A percentile compares a stretch with the other conserved stretches of the same genome.
These are phyloP conservation scores for Solea senegalensis DNA, from an alignment of 2,113 vertebrate species.

Conservation along the genomic window DNA sequence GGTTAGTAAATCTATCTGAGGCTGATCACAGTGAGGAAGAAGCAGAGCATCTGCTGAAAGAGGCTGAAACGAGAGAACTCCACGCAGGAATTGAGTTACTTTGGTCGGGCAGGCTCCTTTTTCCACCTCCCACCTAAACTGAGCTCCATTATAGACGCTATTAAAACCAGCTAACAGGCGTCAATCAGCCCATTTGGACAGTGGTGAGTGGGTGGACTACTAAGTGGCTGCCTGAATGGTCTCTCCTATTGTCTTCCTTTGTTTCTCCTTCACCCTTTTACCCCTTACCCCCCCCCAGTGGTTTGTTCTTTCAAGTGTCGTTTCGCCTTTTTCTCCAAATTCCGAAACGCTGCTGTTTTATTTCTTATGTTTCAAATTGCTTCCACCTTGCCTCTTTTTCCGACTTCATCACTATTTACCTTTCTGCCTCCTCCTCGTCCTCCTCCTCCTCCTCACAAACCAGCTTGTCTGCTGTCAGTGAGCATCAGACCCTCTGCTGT, in stretches of 20 bases:
- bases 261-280: constrained; percentile 46
- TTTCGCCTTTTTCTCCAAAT: constrained; percentile 4
- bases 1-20: constrained; percentile 48
- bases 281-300: background rate
- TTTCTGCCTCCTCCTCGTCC: constrained; percentile 22
- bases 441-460: constrained; percentile 21
- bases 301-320: too few relatives aligned
- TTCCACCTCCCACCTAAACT: constrained; percentile 49
- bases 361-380: constrained; percentile 19
- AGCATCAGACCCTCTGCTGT: constrained; percentile 31
- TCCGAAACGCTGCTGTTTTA: constrained; percentile 4
- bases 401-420: background rate
- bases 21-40: constrained; percentile 42
- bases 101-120: constrained; percentile 44
- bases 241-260: constrained; percentile 54
- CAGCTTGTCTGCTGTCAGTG: constrained; percentile 33
- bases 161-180: constrained; percentile 65
- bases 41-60: constrained; percentile 46
- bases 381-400: constrained; percentile 2
- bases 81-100: constrained; percentile 66
- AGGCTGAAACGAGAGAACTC: constrained; percentile 62
- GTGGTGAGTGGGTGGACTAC: constrained; percentile 67
- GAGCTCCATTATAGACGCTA: constrained; percentile 61
- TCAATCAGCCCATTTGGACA: constrained; percentile 72
- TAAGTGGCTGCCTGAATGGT: constrained; percentile 60